phyloP scores from a whole-genome alignment of 2,797 vertebrate species.

The Chloroceryle amazona region DNA sequence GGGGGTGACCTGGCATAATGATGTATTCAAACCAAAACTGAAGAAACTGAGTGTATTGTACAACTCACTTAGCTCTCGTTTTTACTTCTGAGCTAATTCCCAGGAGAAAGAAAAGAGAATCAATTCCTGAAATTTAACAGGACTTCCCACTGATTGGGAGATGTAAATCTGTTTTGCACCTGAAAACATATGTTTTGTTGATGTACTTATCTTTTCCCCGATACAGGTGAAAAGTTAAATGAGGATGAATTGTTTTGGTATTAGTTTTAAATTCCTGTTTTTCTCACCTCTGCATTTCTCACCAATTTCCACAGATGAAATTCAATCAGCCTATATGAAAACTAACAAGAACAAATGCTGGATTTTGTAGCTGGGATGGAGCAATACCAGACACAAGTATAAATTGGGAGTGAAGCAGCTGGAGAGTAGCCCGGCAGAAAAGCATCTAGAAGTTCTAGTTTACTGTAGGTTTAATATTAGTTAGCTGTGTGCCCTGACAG shows the following conservation, averaged over 20 bases:
- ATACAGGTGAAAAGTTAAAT: neutral
- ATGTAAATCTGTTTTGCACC: neutral
- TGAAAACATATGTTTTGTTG: neutral
- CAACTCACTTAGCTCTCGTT: neutral
- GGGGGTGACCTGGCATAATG: accelerated
- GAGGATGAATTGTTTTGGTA: neutral
- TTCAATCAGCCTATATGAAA: accelerated
- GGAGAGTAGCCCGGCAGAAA: neutral
- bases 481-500: neutral
- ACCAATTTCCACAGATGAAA: neutral
- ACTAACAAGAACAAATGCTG: neutral
- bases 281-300: neutral
- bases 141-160: neutral
- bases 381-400: neutral
- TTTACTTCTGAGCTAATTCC: neutral
- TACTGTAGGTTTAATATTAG: neutral
- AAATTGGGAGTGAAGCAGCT: neutral
- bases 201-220: neutral
- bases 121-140: neutral
- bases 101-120: neutral
- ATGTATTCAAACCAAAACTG: neutral
- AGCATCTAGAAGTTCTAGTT: neutral
- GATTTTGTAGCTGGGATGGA: neutral
- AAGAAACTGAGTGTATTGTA: neutral
- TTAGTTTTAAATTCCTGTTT: neutral